Conservation (phyloP, 1,140 invertebrate species). For the Hycleus phaleratus region DNA sequence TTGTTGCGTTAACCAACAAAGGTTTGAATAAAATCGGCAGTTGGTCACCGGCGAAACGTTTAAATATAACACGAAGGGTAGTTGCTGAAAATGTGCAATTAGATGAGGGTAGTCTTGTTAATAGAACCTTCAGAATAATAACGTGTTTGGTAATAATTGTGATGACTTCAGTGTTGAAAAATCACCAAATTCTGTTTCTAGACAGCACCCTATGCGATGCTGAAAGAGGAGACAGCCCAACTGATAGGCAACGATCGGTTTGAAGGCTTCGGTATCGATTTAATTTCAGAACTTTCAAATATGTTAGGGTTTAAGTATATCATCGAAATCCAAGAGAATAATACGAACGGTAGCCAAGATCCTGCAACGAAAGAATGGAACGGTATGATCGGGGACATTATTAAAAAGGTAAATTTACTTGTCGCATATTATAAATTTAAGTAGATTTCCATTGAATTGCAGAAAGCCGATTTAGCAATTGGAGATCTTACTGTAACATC, state of each 20-base stretch:
- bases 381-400: conserved; percentile 80
- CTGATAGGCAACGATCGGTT: conserved; percentile 73
- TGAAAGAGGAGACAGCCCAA: conserved; percentile 62
- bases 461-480: conserved; percentile 64
- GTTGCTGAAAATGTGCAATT: conserved; percentile 33
- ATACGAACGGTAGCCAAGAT: conserved; percentile 63
- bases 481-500: conserved; percentile 80
- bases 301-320: conserved; percentile 84
- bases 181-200: background rate
- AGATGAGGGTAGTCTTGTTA: conserved; percentile 52
- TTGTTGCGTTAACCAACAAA: conserved; percentile 61
- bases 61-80: conserved; percentile 34
- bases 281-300: conserved; percentile 66
- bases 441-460: background rate
- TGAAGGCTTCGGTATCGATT: conserved; percentile 73
- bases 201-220: conserved; percentile 73
- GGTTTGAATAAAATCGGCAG: conserved; percentile 63
- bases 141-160: conserved; percentile 67
- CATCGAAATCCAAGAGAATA: conserved; percentile 67
- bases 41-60: conserved; percentile 51
- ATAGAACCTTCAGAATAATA: conserved; percentile 77
- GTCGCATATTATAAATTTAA: background rate
- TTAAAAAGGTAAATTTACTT: conserved; percentile 55
- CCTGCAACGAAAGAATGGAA: conserved; percentile 64
- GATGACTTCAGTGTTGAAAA: background rate